Conservation (phyloP, 2,888 invertebrate genomes). For the Tortrix viridana region DNA sequence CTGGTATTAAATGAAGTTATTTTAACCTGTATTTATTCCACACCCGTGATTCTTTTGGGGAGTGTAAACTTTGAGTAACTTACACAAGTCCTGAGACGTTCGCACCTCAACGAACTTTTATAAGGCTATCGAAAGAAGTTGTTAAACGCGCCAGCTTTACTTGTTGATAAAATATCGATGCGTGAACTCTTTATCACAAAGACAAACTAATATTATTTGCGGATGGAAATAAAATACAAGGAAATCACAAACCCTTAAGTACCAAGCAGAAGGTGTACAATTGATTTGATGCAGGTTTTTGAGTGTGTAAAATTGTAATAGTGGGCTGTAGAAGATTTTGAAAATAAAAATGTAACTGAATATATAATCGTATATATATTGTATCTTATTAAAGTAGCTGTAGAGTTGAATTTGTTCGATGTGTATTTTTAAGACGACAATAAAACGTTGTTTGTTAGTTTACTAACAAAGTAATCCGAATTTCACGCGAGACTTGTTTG, state of each 20-base stretch:
- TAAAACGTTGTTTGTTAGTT: conserved; percentile 47
- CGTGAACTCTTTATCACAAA: conserved; percentile 55
- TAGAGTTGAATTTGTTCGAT: conserved; percentile 12
- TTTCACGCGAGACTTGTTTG: conserved; percentile 78
- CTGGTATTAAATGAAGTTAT: conserved; percentile 32
- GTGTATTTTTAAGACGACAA: background rate
- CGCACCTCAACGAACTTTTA: conserved; percentile 57
- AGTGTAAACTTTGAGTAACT: conserved; percentile 21
- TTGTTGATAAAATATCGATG: conserved; percentile 61
- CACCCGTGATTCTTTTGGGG: conserved; percentile 6
- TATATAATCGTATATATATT: background rate
- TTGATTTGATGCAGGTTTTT: background rate
- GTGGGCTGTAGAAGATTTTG: conserved; percentile 15
- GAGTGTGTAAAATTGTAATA: background rate
- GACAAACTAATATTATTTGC: conserved; percentile 5
- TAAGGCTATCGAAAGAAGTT: conserved; percentile 51
- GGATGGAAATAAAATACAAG: background rate
- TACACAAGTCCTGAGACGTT: conserved; percentile 47
- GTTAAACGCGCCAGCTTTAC: conserved; percentile 66
- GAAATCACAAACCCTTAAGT: background rate
- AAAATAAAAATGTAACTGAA: background rate
- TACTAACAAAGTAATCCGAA: conserved; percentile 65
- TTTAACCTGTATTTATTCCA: conserved; percentile 29
- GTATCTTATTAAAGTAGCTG: background rate
- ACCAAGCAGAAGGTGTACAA: conserved; percentile 1